Base-by-base conservation (phyloP, 2,113 vertebrate genomes). In the Tachycineta bicolor region DNA sequence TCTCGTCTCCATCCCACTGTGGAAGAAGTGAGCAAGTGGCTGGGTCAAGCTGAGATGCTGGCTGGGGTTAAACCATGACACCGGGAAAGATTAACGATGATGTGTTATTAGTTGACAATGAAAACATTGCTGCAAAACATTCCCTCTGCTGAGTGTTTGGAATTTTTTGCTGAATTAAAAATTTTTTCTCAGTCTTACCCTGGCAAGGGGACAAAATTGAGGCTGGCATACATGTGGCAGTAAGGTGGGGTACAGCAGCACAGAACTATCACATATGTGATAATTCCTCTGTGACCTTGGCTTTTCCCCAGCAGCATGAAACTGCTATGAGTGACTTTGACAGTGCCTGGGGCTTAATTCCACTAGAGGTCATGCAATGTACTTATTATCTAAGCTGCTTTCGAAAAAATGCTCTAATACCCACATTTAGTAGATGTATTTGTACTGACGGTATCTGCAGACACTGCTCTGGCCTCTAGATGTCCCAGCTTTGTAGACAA, bases 311-410 rank as follows among this genome's bases (percentile, higher is more conserved):
- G 6, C 31, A 4, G 0, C 12, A n/a, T 21, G 64, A 80, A 68
- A 28, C 34, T 46, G 58, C 75, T 58, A 0, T 3, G 21, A 59
- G 13, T 83, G 63, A 80, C 33, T 91, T 33, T 39, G 55, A 46
- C 39, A 74, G 71, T 43, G 83, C 90, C 89, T 95, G 55, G 59
- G 83, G 80, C 56, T 89, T 96, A 90, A 84, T 56, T 83, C 94
- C 96, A 75, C 96, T 97, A 96, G 95, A 96, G 95, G 95, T 97
- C 96, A 97, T 83, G 91, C 60, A 2, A 64, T n/a, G 94, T 75
- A 75, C 76, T 95, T 94, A 55, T 44, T 77, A 94, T 83, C 86
- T 90, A 95, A 93, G 86, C 90, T 63, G 92, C 94, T 83, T 92
- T 83, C 67, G 79, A 24, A 90, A 94, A 94, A 83, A 62, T 20